Percentiles rank a stretch among this genome's conserved stretches.
Conservation (phyloP, 2,113 vertebrate genomes). For the Antigone vipio region DNA sequence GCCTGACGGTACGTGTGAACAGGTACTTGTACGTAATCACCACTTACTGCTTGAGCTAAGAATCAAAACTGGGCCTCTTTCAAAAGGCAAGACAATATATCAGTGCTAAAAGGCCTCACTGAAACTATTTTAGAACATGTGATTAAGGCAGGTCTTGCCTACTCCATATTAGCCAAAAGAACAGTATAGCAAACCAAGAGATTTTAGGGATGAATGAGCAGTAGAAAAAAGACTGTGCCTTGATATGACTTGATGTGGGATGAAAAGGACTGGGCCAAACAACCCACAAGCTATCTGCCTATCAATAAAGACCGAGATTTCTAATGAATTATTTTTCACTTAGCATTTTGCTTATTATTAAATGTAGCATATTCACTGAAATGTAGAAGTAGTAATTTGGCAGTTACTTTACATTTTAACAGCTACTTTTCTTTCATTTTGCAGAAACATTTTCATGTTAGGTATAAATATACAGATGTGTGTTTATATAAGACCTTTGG, state of each 20-base stretch:
- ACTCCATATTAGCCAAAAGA: neutral
- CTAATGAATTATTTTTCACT: neutral
- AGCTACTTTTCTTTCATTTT: neutral
- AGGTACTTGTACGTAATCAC: neutral
- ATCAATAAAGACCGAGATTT: neutral
- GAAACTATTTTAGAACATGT: neutral
- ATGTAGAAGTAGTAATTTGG: neutral
- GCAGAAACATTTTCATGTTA: neutral
- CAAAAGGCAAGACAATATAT: neutral
- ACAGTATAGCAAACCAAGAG: neutral
- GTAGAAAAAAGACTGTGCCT: neutral
- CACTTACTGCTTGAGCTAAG: neutral
- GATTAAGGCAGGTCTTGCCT: neutral
- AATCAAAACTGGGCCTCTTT: neutral
- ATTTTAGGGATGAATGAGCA: neutral
- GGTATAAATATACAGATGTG: neutral
- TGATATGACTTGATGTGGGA: neutral
- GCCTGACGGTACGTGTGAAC: neutral
- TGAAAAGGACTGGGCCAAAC: neutral
- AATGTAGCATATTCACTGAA: neutral
- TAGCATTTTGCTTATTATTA: neutral
- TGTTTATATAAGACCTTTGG: neutral
- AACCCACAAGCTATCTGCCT: neutral
- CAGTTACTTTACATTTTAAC: neutral
- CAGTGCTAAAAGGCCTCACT: neutral